Conservation (phyloP, 2,888 invertebrate genomes). For the Oscheius myriophilus region DNA sequence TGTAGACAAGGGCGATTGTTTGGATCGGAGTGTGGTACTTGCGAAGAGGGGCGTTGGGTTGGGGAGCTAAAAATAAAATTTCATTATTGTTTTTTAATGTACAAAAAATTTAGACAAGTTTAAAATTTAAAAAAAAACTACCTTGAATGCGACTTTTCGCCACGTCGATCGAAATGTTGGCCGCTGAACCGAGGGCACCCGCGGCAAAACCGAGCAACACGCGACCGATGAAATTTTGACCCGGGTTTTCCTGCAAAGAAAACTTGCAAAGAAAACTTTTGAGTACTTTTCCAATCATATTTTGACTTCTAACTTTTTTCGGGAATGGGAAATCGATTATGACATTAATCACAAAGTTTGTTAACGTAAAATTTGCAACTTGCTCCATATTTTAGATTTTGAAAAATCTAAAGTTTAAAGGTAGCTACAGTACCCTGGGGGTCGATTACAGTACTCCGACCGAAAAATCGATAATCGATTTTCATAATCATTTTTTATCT, state of each 20-base stretch:
- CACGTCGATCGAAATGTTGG: slow-evolving; percentile 94
- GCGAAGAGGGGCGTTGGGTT: slow-evolving; percentile 71
- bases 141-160: slow-evolving; percentile 94
- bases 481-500: too few relatives aligned
- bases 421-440: too few relatives aligned
- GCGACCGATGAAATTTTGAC: slow-evolving; percentile 65
- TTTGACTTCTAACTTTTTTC: too few relatives aligned
- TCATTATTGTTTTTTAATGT: too few relatives aligned
- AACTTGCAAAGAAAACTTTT: neutral
- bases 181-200: slow-evolving; percentile 84
- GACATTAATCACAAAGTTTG: too few relatives aligned
- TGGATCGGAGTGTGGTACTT: slow-evolving; percentile 83
- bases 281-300: neutral
- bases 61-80: slow-evolving; percentile 73
- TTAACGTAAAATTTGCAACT: too few relatives aligned
- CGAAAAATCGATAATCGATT: too few relatives aligned
- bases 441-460: too few relatives aligned
- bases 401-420: too few relatives aligned
- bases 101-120: too few relatives aligned
- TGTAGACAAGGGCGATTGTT: slow-evolving; percentile 82
- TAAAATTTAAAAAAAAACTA: slow-evolving; percentile 58
- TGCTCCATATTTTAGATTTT: too few relatives aligned
- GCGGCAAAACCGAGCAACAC: slow-evolving; percentile 85
- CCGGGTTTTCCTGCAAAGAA: slow-evolving; percentile 15
- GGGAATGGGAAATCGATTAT: too few relatives aligned